Base-by-base conservation (phyloP, 2,113 vertebrate genomes). In the Urocitellus parryii region DNA sequence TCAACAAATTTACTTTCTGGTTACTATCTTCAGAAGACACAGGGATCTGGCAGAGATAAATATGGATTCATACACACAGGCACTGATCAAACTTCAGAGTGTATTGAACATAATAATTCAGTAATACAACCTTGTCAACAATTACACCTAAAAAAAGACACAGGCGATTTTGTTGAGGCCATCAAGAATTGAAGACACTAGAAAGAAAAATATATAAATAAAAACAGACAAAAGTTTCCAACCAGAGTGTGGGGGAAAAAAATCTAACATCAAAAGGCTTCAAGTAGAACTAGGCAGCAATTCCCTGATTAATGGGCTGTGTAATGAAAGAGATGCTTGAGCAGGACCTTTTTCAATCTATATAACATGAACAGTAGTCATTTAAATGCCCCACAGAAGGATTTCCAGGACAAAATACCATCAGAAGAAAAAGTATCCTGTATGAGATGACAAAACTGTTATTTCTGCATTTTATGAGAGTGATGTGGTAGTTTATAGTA, bases 291-390 rank as follows among this genome's bases (percentile, higher is more conserved):
- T 94, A 86, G 90, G 67, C 48, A 82, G 53, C 0, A 17, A 97
- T 98, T 97, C 90, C 61, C 72, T 97, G 95, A 96, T 92, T 96
- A 97, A 96, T 79, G 95, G 56, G 25, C 90, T 97, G 48, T 96
- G 92, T 97, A 97, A 98, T 96, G 96, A 96, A 94, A 88, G 68
- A 94, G 37, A 93, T 95, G 70, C 56, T 96, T 94, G 92, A 85
- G n/a, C n/a, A 45, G 5, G 61, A 96, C 77, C 90, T 96, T 92
- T 96, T 88, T 83, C 91, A 65, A 82, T 96, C 90, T 95, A 11
- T 56, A 20, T 22, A 95, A 96, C 22, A 68, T 1, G 45, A 92
- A 18, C 9, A 20, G 39, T 63, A 91, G 65, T 88, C 76, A 68
- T 48, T 93, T 77, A 92, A 58, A 34, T 74, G 48, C 7, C 48